Evolutionary conservation across 2,797 vertebrate genomes (phyloP).

Genomic region (Onychomys arenicola): DNA sequence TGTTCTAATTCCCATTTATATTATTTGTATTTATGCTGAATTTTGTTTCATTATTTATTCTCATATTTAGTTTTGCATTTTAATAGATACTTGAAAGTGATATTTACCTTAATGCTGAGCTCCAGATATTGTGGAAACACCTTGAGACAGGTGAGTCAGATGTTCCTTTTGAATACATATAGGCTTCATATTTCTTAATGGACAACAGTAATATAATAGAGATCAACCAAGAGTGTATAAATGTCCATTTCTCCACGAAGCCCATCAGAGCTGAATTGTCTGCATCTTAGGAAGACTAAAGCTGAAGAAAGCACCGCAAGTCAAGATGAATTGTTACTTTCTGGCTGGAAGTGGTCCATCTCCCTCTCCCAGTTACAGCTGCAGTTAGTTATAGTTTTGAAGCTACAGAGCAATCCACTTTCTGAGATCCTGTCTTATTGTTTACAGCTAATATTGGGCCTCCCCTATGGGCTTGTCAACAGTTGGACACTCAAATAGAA

Average conservation of each 20-base stretch:
- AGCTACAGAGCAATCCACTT: background rate
- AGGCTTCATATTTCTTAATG: background rate
- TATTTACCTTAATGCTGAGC: background rate
- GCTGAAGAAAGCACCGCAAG: background rate
- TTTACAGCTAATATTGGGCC: conserved; percentile 65
- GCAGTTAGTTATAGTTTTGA: background rate
- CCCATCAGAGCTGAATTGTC: background rate
- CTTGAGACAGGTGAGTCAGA: background rate
- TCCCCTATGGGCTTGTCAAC: conserved; percentile 71
- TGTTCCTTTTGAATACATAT: background rate
- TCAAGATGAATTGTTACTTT: background rate
- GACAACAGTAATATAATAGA: background rate
- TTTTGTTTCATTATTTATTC: conserved; percentile 23
- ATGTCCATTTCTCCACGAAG: background rate
- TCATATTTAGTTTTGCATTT: background rate
- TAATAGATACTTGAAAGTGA: conserved; percentile 17
- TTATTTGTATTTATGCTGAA: conserved; percentile 32
- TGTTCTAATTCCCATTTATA: background rate
- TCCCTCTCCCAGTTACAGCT: background rate
- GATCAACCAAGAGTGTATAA: background rate
- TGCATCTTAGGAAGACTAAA: background rate
- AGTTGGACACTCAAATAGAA: conserved; percentile 66
- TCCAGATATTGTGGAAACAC: background rate
- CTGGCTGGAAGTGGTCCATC: background rate
- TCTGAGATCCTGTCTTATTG: conserved; percentile 45